Base-by-base conservation (phyloP, 2,888 invertebrate species). In the Cantharis rufa region DNA sequence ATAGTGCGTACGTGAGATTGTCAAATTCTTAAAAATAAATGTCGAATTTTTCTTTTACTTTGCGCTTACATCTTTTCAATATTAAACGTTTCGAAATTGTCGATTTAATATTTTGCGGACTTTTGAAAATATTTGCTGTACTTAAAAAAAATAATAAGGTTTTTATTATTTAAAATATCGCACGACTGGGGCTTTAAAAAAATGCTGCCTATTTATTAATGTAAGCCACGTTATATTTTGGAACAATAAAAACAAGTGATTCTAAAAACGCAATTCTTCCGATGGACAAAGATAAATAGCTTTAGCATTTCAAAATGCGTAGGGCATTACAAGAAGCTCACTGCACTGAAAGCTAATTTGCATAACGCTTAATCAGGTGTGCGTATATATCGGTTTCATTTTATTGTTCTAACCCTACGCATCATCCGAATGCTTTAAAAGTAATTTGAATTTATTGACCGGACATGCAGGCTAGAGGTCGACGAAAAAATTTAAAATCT, bases 291-390 rank as follows among this genome's bases (percentile, higher is more conserved):
- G 77, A 77, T 71, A 77, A 77, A 77, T 74, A 70, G 77, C 69
- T 74, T 62, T 69, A 62, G 74, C 69, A 70, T 74, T 61, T 69
- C 77, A 71, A 77, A 74, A 71, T 63, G 48, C 66, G 74, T 74
- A 68, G 71, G 71, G 77, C 71, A 77, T 62, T 77, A 74, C 77
- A 77, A 77, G 77, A 74, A 78, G 73, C 75, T 78, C 75, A 75
- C 75, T 62, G 75, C 71, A 75, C 70, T 73, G 72, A 78, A 75
- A 71, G 64, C 78, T 78, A 78, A 78, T 78, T 72, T 75, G 78
- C 78, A 78, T 78, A 75, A 48, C 78, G 75, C 70, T 78, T 78
- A 78, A 76, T 76, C 76, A 74, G 78, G 66, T 72, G 76, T 76
- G 76, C 78, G 76, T 78, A 76, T 71, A 69, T 48, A 69, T 28